phyloP scores from a whole-genome alignment of 2,888 invertebrate genomes.

The Nysson spinosus region DNA sequence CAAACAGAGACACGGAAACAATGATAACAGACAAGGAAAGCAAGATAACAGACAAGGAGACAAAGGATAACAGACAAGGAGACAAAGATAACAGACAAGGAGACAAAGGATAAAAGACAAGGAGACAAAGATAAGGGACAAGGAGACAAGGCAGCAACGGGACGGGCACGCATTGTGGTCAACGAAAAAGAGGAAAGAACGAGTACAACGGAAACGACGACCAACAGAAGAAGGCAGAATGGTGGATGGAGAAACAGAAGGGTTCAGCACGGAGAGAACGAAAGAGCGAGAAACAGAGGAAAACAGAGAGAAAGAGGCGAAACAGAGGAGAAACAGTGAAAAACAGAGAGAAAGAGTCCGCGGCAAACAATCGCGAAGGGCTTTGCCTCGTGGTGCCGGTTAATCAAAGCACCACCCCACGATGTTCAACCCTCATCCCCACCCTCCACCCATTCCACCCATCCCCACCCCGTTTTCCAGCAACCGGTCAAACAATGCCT shows the following conservation, averaged over 20 bases:
- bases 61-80: not conserved
- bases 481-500: slow-evolving; percentile 61
- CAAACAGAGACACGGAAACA: not conserved
- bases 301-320: slow-evolving; percentile 19
- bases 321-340: slow-evolving; percentile 17
- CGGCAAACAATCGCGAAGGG: slow-evolving; percentile 54
- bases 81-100: slow-evolving; percentile 3
- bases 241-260: not conserved
- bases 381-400: slow-evolving; percentile 53
- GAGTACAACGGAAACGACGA: slow-evolving; percentile 22
- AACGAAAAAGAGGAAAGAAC: slow-evolving; percentile 3
- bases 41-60: not conserved
- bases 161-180: not conserved
- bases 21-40: not conserved
- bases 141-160: not conserved
- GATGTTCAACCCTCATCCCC: slow-evolving; percentile 8
- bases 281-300: slow-evolving; percentile 6
- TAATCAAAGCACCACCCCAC: slow-evolving; percentile 58
- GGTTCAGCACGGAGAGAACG: not conserved
- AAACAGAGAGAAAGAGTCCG: slow-evolving; percentile 15
- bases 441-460: too few species aligned
- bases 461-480: too few species aligned
- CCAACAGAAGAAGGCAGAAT: slow-evolving; percentile 4
- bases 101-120: slow-evolving; percentile 3
- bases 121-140: not conserved